These are phyloP conservation scores for Mactromeris polynyma DNA, from an alignment of 2,888 invertebrate genomes.

Conservation along the genomic window DNA sequence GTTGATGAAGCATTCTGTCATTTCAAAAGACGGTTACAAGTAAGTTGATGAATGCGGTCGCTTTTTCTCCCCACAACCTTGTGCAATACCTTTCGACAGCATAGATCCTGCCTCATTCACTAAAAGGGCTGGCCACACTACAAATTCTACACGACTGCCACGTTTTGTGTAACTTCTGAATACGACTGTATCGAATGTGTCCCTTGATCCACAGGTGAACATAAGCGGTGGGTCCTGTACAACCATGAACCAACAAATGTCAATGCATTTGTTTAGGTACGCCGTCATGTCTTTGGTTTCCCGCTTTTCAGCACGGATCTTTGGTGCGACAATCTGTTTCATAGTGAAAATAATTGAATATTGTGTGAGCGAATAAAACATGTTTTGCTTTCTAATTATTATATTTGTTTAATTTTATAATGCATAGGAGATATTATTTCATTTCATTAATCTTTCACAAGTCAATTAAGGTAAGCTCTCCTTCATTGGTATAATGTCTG, in stretches of 20 bases:
- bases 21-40: no score
- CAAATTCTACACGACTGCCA: constrained; percentile 45
- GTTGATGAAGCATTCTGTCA: no score
- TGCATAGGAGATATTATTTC: no score
- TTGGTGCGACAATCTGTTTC: not conserved
- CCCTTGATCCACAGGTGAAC: constrained; percentile 11
- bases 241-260: constrained; percentile 60
- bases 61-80: not conserved
- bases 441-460: no score
- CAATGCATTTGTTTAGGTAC: constrained; percentile 50
- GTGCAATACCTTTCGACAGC: constrained; percentile 50
- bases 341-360: no score
- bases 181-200: constrained; percentile 41
- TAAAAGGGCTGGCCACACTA: constrained; percentile 59
- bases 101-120: constrained; percentile 38
- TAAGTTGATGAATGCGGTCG: no score
- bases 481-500: no score
- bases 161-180: constrained; percentile 39
- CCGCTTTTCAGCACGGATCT: not conserved
- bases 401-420: no score
- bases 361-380: no score
- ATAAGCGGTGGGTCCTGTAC: constrained; percentile 54
- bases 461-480: no score
- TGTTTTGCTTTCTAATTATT: no score
- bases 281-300: not conserved